Conservation (phyloP, 1,140 invertebrate genomes). For the Caenorhabditis brenneri region DNA sequence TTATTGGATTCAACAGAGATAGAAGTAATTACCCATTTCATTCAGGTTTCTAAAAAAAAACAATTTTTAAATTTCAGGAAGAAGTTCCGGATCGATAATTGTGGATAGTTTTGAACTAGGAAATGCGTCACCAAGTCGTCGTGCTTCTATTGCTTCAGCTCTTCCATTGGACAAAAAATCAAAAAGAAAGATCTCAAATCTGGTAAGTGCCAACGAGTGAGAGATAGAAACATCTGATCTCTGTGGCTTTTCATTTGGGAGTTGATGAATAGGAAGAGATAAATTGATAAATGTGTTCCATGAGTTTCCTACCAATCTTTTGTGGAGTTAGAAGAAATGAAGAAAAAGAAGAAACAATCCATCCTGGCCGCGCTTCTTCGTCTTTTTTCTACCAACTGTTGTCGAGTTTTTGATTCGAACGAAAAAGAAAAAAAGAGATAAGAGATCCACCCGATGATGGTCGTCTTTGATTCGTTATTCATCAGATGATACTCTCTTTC, state of each 20-base stretch:
- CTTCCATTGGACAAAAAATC: conserved; percentile 1
- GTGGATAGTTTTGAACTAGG: conserved; percentile 4
- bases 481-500: conserved; percentile 1
- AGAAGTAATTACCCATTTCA: not conserved
- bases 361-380: not conserved
- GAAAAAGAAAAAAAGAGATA: conserved; percentile 1
- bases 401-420: conserved; percentile 13
- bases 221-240: not conserved
- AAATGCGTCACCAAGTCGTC: conserved; percentile 10
- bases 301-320: not conserved
- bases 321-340: not conserved
- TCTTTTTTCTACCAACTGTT: conserved; percentile 12
- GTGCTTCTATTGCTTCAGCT: not conserved
- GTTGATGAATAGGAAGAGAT: not conserved
- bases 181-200: not conserved
- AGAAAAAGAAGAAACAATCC: conserved; percentile 34
- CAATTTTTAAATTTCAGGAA: not conserved
- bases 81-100: conserved; percentile 22
- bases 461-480: conserved; percentile 38
- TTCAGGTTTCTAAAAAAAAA: no score
- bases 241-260: not conserved
- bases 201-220: no score
- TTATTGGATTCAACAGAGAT: conserved; percentile 10
- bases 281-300: conserved; percentile 17
- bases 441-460: conserved; percentile 23